Percentiles rank a stretch among this genome's conserved stretches.
These are phyloP conservation scores for Mythimna ferrago DNA, from an alignment of 2,888 invertebrate species.

Conservation along the genomic window DNA sequence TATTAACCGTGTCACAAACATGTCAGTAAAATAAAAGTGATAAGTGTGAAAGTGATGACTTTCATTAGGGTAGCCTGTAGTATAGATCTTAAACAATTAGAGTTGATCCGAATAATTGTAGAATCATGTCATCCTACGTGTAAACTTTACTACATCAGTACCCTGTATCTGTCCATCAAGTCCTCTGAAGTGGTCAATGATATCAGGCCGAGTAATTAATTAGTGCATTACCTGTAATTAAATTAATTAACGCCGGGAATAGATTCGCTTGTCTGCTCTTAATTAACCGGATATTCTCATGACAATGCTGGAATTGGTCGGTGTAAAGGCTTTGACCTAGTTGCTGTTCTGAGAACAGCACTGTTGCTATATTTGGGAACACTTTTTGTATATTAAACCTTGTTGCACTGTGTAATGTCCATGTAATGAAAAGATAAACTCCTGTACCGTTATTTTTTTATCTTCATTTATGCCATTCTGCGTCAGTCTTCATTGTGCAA, in stretches of 20 bases:
- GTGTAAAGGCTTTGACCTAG: background rate
- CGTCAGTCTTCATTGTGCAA: too few relatives aligned
- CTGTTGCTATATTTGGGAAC: background rate
- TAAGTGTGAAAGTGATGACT: too few relatives aligned
- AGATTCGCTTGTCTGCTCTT: constrained; percentile 7
- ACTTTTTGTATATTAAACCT: background rate
- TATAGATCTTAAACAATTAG: too few relatives aligned
- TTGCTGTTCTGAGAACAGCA: background rate
- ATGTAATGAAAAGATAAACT: too few relatives aligned
- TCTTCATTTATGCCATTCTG: too few relatives aligned
- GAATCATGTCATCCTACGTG: background rate
- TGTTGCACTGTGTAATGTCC: background rate
- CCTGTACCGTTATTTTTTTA: too few relatives aligned
- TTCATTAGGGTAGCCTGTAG: too few relatives aligned
- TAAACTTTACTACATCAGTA: background rate
- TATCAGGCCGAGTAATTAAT: constrained; percentile 42
- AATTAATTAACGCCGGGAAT: constrained; percentile 33
- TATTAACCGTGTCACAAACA: too few relatives aligned
- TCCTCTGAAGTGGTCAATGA: constrained; percentile 24
- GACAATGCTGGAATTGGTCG: background rate
- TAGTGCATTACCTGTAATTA: constrained; percentile 35
- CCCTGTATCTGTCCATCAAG: constrained; percentile 3
- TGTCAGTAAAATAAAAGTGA: too few relatives aligned
- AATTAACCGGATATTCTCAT: constrained; percentile 28
- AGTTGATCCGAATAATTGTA: background rate